Evolutionary conservation across 2,888 invertebrate species (phyloP), one percentile per base, ranked within the genome.

Genomic region (Drosophila incognita): DNA sequence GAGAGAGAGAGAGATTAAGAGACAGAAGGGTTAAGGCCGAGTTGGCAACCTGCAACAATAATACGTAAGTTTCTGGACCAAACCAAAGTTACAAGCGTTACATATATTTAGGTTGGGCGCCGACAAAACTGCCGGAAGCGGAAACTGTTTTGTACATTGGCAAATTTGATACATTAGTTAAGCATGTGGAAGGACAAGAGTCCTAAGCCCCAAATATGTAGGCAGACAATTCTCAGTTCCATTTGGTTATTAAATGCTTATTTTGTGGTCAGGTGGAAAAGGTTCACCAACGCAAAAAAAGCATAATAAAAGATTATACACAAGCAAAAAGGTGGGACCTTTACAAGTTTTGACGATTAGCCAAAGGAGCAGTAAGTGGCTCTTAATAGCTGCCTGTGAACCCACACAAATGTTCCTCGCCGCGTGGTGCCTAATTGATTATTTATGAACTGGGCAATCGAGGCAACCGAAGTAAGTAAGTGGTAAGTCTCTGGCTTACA

Each of bases 81-180:
- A 79, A 68, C 69, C 65, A 75, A 75, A 65, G 64, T 71, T 75
- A 59, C 46, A 49, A 74, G 40, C 65, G 49, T 59, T 66, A 64
- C 36, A 56, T 59, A 59, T 57, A 69, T 71, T 71, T 62, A 11
- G 58, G 56, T 57, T 56, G 48, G 38, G 52, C 4, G 49, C 74
- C 76, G 77, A 77, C 82, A 69, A 77, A 81, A 80, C 64, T 66
- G 68, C 81, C 82, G 80, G 82, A 82, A 80, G 80, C 82, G 78
- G 75, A 81, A 81, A 82, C 69, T 72, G 80, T 80, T 82, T 82
- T 70, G 69, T 76, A 73, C 76, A 69, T 79, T 79, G 76, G 69
- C 58, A 79, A 79, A 79, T 79, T 79, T 73, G 69, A 82, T 82
- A 82, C 72, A 79, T 66, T 60, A 69, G 71, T 61, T 64, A 63